phyloP scores from a whole-genome alignment of 2,888 invertebrate species.

The Chrysopilus asiliformis region DNA sequence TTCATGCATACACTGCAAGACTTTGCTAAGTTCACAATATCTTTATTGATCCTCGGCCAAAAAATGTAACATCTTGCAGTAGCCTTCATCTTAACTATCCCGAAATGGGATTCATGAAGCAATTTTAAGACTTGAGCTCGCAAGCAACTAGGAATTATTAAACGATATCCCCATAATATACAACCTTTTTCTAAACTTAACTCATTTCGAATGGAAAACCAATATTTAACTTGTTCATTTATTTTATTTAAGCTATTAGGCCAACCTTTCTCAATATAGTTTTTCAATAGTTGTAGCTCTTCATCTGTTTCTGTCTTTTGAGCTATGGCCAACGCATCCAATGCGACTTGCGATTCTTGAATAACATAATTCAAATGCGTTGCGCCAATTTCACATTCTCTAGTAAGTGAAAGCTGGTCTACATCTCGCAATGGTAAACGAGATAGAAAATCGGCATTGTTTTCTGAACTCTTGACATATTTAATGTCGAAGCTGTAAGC shows the following conservation, averaged over 20 bases:
- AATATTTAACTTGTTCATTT: slow-evolving; percentile 8
- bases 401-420: too few relatives aligned
- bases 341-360: slow-evolving; percentile 4
- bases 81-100: slow-evolving; percentile 5
- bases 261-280: not conserved
- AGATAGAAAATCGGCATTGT: too few relatives aligned
- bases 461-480: too few relatives aligned
- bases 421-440: too few relatives aligned
- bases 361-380: too few relatives aligned
- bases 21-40: slow-evolving; percentile 15
- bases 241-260: not conserved
- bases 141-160: slow-evolving; percentile 8
- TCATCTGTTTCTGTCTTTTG: too few relatives aligned
- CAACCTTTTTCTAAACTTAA: slow-evolving; percentile 6
- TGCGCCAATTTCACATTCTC: too few relatives aligned
- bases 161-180: too few relatives aligned
- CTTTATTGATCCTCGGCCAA: slow-evolving; percentile 14
- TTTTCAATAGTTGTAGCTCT: not conserved
- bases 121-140: slow-evolving; percentile 3
- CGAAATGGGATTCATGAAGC: slow-evolving; percentile 8
- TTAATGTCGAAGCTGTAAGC: too few relatives aligned
- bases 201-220: slow-evolving; percentile 12
- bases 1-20: slow-evolving; percentile 4
- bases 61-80: slow-evolving; percentile 13
- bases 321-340: slow-evolving; percentile 5